phyloP scores from a whole-genome alignment of 2,113 vertebrate genomes.

The Lophotis ruficrista region DNA sequence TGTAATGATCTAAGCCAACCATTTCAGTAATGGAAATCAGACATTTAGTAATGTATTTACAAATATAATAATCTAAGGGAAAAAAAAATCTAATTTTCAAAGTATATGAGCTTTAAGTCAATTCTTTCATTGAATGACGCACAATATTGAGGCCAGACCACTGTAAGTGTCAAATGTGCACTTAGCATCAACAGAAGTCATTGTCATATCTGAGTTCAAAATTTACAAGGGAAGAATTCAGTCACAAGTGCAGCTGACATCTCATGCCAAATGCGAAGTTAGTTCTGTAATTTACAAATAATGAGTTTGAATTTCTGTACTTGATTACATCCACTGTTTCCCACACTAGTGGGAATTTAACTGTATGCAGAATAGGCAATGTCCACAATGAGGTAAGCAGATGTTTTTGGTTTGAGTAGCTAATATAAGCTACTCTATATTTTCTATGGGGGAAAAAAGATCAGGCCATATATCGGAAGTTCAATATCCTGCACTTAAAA shows the following conservation, averaged over 20 bases:
- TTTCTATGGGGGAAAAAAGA: background rate
- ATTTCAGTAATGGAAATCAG: background rate
- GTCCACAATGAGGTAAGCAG: background rate
- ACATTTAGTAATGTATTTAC: background rate
- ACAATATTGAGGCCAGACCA: background rate
- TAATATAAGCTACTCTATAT: background rate
- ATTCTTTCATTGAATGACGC: background rate
- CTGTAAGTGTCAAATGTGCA: background rate
- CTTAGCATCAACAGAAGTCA: background rate
- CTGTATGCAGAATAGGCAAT: background rate
- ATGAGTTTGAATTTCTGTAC: background rate
- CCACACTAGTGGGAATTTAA: background rate
- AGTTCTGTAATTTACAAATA: background rate
- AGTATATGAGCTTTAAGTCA: background rate
- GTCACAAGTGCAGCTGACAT: background rate
- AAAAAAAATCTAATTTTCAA: background rate
- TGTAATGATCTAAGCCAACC: background rate
- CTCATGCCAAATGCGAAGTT: background rate
- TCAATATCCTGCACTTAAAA: background rate
- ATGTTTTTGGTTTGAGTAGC: background rate
- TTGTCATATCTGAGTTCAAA: background rate
- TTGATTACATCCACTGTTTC: background rate
- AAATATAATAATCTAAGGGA: background rate
- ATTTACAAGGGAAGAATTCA: background rate
- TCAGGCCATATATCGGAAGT: background rate